A percentile compares a stretch with the other conserved stretches of the same genome.
Conservation (phyloP, 1,140 invertebrate species). For the Dinothrombium tinctorium region DNA sequence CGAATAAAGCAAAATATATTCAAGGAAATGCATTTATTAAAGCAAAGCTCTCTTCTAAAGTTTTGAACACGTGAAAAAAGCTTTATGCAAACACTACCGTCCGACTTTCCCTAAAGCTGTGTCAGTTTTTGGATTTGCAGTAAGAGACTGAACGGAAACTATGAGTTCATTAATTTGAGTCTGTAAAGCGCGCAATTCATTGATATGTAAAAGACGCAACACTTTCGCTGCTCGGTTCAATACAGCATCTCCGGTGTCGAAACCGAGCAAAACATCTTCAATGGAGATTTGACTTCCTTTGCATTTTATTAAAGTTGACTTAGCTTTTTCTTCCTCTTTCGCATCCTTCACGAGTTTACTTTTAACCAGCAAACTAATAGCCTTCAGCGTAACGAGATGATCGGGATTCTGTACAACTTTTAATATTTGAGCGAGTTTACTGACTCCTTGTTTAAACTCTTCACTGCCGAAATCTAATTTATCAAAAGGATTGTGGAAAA, state of each 20-base stretch:
- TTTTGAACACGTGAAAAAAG: no score
- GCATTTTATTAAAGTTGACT: neutral
- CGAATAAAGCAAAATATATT: no score
- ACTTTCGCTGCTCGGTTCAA: slow-evolving; percentile 51
- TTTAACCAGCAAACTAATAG: slow-evolving; percentile 12
- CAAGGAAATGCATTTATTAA: no score
- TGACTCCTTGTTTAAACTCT: slow-evolving; percentile 57
- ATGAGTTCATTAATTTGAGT: slow-evolving; percentile 83
- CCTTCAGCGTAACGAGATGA: slow-evolving; percentile 44
- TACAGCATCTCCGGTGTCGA: slow-evolving; percentile 33
- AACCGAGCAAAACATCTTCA: slow-evolving; percentile 37
- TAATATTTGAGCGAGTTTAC: slow-evolving; percentile 44
- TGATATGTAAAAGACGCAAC: slow-evolving; percentile 63
- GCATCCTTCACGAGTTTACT: slow-evolving; percentile 1
- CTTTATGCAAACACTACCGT: neutral
- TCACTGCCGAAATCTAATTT: slow-evolving; percentile 54
- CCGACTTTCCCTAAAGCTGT: slow-evolving; percentile 82
- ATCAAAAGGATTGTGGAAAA: slow-evolving; percentile 42
- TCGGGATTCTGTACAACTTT: slow-evolving; percentile 55
- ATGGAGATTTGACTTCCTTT: slow-evolving; percentile 38
- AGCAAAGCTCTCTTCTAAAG: no score
- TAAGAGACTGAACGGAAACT: slow-evolving; percentile 68
- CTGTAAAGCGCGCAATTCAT: slow-evolving; percentile 68
- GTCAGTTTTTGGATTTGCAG: slow-evolving; percentile 91
- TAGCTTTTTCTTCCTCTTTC: neutral